Conservation (phyloP, 2,113 vertebrate genomes). For the Sceloporus undulatus region DNA sequence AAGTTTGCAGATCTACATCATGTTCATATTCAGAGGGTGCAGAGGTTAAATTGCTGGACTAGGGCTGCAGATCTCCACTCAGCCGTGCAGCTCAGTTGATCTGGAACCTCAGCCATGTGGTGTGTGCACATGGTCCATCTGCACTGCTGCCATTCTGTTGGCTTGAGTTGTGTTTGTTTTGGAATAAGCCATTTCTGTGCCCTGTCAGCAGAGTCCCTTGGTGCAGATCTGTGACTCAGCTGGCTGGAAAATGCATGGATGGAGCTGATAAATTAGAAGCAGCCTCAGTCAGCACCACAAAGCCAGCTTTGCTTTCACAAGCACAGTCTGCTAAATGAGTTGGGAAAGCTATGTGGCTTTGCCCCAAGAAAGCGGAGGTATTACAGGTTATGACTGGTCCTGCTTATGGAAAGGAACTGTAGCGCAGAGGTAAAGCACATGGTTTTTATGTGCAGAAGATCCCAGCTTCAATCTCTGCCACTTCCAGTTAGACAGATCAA, state of each 20-base stretch:
- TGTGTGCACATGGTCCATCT: too few relatives aligned
- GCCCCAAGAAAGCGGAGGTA: neutral
- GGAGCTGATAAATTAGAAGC: neutral
- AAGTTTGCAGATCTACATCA: too few relatives aligned
- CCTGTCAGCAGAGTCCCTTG: neutral
- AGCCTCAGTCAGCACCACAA: neutral
- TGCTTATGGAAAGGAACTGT: too few relatives aligned
- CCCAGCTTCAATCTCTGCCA: too few relatives aligned
- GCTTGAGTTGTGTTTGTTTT: neutral
- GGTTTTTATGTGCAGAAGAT: too few relatives aligned
- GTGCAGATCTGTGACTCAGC: conserved; percentile 15
- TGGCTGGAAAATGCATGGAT: neutral
- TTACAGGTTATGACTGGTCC: too few relatives aligned
- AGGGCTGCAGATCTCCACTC: too few relatives aligned
- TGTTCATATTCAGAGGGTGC: too few relatives aligned
- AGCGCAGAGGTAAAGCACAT: too few relatives aligned
- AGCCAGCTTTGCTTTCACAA: conserved; percentile 1
- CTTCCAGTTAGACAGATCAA: too few relatives aligned
- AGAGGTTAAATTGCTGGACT: too few relatives aligned
- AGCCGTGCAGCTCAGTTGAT: neutral
- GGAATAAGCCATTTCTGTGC: neutral
- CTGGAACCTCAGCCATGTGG: neutral
- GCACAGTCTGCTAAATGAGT: neutral
- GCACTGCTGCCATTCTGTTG: neutral
- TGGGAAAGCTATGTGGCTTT: neutral